Percentiles rank a stretch among this genome's conserved stretches.
phyloP scores from a whole-genome alignment of 2,797 vertebrate genomes.

The Gobio occitaniae region DNA sequence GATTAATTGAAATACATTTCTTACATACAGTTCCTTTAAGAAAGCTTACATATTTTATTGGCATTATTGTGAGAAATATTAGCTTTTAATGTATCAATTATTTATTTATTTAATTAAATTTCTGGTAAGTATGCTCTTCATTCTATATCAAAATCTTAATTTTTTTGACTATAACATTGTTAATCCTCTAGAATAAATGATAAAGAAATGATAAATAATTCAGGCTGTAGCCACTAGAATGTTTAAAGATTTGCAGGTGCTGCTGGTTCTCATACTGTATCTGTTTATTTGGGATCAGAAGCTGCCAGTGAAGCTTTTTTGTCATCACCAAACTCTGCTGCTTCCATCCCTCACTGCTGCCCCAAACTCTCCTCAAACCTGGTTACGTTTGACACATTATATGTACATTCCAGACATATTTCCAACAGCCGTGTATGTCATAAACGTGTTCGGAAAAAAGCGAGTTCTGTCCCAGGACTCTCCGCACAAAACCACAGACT shows the following conservation, averaged over 20 bases:
- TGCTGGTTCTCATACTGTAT: constrained; percentile 2
- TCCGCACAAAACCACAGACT: constrained; percentile 18
- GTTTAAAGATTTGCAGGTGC: background rate
- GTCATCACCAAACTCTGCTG: background rate
- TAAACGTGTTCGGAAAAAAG: constrained; percentile 10
- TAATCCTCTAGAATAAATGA: background rate
- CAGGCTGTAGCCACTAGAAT: background rate
- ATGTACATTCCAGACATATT: constrained; percentile 35
- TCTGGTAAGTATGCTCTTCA: background rate
- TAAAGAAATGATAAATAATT: background rate
- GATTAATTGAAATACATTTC: no score
- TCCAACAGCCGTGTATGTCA: constrained; percentile 24
- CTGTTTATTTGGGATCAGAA: background rate
- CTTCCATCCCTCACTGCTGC: background rate
- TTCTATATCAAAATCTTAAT: background rate
- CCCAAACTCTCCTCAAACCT: constrained; percentile 3
- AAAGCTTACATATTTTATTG: background rate
- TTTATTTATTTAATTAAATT: no score
- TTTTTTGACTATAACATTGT: background rate
- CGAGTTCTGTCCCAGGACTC: constrained; percentile 23
- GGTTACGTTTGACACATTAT: constrained; percentile 26
- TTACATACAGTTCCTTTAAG: background rate
- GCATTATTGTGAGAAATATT: background rate
- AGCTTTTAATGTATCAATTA: background rate
- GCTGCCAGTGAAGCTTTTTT: background rate